These are phyloP conservation scores for Ptilodon capucinus DNA, from an alignment of 2,888 invertebrate genomes.

Conservation along the genomic window DNA sequence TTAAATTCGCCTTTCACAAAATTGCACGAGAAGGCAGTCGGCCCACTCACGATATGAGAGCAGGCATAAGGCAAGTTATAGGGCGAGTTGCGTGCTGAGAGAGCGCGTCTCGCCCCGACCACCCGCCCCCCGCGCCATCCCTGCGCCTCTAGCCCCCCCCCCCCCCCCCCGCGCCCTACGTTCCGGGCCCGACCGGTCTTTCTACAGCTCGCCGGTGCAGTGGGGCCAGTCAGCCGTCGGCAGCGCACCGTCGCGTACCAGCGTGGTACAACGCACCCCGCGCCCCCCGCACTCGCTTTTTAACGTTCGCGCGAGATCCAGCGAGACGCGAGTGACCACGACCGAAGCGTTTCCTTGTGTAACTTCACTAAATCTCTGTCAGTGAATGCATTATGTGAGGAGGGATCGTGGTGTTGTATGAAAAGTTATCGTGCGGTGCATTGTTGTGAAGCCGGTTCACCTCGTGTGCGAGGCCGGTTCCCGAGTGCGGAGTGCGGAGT, in stretches of 20 bases:
- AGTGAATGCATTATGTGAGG: slow-evolving; percentile 29
- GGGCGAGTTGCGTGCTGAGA: slow-evolving; percentile 57
- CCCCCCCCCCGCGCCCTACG: slow-evolving; percentile 15
- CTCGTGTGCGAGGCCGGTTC: slow-evolving; percentile 59
- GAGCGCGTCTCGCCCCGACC: slow-evolving; percentile 26
- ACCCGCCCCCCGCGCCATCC: slow-evolving; percentile 15
- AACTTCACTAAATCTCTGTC: slow-evolving; percentile 35
- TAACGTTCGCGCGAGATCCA: slow-evolving; percentile 40
- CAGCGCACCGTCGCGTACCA: slow-evolving; percentile 18
- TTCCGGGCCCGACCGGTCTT: slow-evolving; percentile 32
- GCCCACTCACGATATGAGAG: slow-evolving; percentile 61
- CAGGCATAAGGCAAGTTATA: slow-evolving; percentile 67
- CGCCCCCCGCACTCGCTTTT: slow-evolving; percentile 43
- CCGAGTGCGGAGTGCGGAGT: slow-evolving; percentile 37
- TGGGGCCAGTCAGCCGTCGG: slow-evolving; percentile 53
- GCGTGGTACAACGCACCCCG: slow-evolving; percentile 5
- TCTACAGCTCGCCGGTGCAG: slow-evolving; percentile 36
- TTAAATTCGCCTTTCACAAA: slow-evolving; percentile 68
- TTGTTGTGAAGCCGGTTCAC: slow-evolving; percentile 54
- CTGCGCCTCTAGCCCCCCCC: slow-evolving; percentile 21
- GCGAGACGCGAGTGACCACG: slow-evolving; percentile 35
- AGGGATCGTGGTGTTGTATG: slow-evolving; percentile 31
- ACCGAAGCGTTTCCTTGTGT: slow-evolving; percentile 36
- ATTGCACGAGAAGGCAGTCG: slow-evolving; percentile 48
- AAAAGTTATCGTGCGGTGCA: slow-evolving; percentile 42